Base-by-base conservation (phyloP, 2,888 invertebrate genomes). In the Cataglyphis cursor region DNA sequence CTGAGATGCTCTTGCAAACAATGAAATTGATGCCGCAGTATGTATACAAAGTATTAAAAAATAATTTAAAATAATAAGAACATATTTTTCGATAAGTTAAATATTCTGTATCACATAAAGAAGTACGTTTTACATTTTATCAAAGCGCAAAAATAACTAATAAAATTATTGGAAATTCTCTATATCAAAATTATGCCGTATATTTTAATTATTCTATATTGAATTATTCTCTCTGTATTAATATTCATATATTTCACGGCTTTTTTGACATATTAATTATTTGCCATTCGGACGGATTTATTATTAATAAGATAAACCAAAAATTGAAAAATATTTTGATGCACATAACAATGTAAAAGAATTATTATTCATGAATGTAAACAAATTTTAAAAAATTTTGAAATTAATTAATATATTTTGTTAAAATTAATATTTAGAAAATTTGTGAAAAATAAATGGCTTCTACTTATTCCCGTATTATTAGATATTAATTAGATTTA, bases 1-100 rank as follows among this genome's bases (percentile, higher is more conserved):
- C 97, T n/a, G 97, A 97, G 88, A 96, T 98, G 86, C 94, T 98
- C 15, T 92, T 98, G 81, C 97, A 97, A 92, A 96, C 97, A 66
- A 96, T 97, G 24, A 97, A 97, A 92, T 95, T 97, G 84, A 95
- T 97, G 48, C 90, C 93, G 3, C 90, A 89, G 92, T 93, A 88
- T 21, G 91, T 78, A 70, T 44, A 10, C 1, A 31, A 68, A 57
- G 5, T 44, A 59, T 75, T 44, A 51, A 51, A 38, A 9, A 6
- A 59, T 10, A 31, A 78, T 28, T 48, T 28, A 0, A 3, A 28
- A 4, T 15, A 59, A 70, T 41, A 59, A 28, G 1, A 10, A 1
- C n/a, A 10, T 12, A 18, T 38, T 41, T 41, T 41, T 41, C 1
- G 18, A 44, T 38, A 18, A 54, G 21, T 31, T 18, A 41, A 15